These are phyloP conservation scores for Euzophera pinguis DNA, from an alignment of 2,888 invertebrate species.

Conservation along the genomic window DNA sequence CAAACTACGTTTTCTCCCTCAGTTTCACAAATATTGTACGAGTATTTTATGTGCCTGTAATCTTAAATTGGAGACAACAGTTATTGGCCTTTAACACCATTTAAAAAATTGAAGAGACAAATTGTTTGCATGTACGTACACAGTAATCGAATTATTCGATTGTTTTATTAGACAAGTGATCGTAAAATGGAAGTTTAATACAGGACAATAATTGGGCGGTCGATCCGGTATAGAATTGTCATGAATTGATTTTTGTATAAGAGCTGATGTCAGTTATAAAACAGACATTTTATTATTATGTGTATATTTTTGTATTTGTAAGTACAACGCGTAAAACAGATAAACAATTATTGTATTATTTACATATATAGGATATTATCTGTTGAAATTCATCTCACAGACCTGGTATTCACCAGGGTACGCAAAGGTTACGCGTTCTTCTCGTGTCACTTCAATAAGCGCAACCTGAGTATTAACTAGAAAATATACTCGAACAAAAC, in stretches of 20 bases:
- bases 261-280: slow-evolving; percentile 47
- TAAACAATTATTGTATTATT: background rate
- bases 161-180: slow-evolving; percentile 65
- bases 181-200: slow-evolving; percentile 57
- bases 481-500: no score
- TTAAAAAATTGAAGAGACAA: background rate
- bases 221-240: slow-evolving; percentile 38
- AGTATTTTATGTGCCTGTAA: background rate
- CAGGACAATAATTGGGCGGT: slow-evolving; percentile 26
- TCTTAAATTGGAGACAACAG: background rate
- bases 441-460: no score
- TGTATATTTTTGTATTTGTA: slow-evolving; percentile 20
- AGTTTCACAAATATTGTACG: background rate
- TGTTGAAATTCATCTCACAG: no score
- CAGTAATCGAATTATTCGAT: slow-evolving; percentile 52
- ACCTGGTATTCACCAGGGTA: no score
- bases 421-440: no score
- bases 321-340: slow-evolving; percentile 28
- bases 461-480: no score
- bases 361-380: background rate
- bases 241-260: slow-evolving; percentile 58
- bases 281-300: slow-evolving; percentile 40
- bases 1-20: background rate
- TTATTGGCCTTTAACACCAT: background rate
- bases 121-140: slow-evolving; percentile 16